Conservation (phyloP, 2,888 invertebrate species). For the Nephrotoma appendiculata region DNA sequence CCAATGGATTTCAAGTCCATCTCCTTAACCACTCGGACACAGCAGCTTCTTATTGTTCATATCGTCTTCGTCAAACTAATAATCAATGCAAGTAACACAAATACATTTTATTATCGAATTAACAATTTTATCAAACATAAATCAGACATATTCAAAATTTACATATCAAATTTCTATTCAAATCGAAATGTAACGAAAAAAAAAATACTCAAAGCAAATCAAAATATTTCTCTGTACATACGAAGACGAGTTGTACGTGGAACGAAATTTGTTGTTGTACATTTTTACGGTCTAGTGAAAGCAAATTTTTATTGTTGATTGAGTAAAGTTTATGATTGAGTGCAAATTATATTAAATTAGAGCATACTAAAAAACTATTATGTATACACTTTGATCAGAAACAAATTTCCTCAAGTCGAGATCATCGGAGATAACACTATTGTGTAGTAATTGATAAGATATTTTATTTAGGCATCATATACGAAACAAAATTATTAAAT, state of each 20-base stretch:
- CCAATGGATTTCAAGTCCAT: constrained; percentile 34
- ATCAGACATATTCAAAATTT: not conserved
- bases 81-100: not conserved
- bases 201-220: not conserved
- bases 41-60: not conserved
- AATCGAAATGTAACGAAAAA: not conserved
- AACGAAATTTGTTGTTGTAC: not conserved
- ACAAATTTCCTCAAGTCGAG: not conserved
- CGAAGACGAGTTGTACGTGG: not conserved
- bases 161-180: not conserved
- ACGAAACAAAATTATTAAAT: not conserved
- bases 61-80: not conserved
- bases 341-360: not conserved
- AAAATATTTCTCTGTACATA: not conserved
- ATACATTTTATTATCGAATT: not conserved
- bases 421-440: not conserved
- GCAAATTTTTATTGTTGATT: not conserved
- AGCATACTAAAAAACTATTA: not conserved
- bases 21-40: constrained; percentile 8
- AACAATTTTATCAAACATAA: not conserved
- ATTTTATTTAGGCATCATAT: not conserved
- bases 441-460: not conserved
- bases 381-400: not conserved
- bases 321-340: not conserved
- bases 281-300: not conserved